Percentiles rank a stretch among this genome's conserved stretches.
Conservation (phyloP, 2,888 invertebrate species). For the Nesidiocoris tenuis region DNA sequence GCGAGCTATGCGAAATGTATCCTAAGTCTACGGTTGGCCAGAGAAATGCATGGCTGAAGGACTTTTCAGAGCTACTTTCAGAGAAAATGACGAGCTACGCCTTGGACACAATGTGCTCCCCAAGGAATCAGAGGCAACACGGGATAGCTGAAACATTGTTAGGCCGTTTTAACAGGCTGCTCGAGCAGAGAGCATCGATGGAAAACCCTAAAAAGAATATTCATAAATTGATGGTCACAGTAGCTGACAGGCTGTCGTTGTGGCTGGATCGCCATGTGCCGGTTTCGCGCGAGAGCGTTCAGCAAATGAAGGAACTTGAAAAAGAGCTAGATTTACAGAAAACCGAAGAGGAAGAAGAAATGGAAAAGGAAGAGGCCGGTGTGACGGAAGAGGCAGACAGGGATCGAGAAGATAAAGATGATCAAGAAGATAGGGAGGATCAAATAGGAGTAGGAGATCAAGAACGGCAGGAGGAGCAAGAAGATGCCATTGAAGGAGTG, state of each 20-base stretch:
- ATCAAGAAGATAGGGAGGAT: background rate
- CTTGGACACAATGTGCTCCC: conserved; percentile 44
- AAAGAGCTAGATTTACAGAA: background rate
- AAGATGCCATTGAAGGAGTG: background rate
- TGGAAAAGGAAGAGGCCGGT: background rate
- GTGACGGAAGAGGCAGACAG: background rate
- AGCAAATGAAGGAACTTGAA: conserved; percentile 12
- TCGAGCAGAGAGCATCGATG: conserved; percentile 46
- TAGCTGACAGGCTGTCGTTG: conserved; percentile 47
- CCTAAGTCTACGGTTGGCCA: conserved; percentile 30
- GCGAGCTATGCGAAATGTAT: conserved; percentile 13
- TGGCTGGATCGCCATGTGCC: conserved; percentile 46
- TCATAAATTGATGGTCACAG: conserved; percentile 46
- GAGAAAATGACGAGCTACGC: conserved; percentile 48
- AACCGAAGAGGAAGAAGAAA: background rate
- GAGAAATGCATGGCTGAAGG: conserved; percentile 47
- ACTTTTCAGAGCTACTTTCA: conserved; percentile 45
- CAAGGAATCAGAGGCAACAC: conserved; percentile 43
- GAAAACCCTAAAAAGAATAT: conserved; percentile 44
- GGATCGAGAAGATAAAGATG: background rate
- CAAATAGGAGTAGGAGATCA: background rate
- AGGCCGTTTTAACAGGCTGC: conserved; percentile 44
- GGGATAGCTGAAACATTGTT: conserved; percentile 46
- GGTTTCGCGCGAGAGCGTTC: conserved; percentile 5
- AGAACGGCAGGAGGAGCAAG: background rate